Conservation (phyloP, 2,113 vertebrate species). For the Fulmarus glacialis region DNA sequence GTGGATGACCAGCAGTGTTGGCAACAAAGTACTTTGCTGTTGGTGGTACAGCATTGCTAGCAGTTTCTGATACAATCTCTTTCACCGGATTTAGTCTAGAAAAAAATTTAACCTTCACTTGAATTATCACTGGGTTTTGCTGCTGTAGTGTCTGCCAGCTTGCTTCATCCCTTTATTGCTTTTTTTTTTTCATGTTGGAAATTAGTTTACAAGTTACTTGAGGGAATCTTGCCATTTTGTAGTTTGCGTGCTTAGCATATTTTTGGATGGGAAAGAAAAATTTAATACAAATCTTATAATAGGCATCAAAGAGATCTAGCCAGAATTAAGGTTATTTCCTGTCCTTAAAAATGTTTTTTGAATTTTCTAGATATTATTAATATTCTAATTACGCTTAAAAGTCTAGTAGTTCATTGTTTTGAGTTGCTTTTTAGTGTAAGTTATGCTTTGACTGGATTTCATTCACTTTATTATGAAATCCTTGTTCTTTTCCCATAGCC, state of each 20-base stretch:
- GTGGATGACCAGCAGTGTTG: background rate
- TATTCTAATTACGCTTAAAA: background rate
- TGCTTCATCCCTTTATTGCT: background rate
- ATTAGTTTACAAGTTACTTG: slow-evolving; percentile 3
- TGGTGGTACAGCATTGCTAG: background rate
- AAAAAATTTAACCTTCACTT: background rate
- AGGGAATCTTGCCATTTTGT: background rate
- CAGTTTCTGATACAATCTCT: background rate
- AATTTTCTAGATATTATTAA: background rate
- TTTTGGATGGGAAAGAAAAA: background rate
- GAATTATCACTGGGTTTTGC: background rate
- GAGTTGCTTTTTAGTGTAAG: background rate
- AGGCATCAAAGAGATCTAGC: background rate
- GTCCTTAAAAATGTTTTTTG: background rate
- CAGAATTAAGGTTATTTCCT: background rate
- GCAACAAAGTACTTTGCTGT: background rate
- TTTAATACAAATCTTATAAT: background rate
- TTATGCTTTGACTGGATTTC: background rate
- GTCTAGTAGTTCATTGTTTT: background rate
- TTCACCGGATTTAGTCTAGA: background rate
- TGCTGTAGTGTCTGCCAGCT: background rate
- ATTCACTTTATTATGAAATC: background rate
- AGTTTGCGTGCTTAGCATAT: background rate
- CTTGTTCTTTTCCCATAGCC: background rate
- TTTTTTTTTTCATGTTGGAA: background rate